Base-by-base conservation (phyloP, 2,113 vertebrate species). In the Odocoileus virginianus region DNA sequence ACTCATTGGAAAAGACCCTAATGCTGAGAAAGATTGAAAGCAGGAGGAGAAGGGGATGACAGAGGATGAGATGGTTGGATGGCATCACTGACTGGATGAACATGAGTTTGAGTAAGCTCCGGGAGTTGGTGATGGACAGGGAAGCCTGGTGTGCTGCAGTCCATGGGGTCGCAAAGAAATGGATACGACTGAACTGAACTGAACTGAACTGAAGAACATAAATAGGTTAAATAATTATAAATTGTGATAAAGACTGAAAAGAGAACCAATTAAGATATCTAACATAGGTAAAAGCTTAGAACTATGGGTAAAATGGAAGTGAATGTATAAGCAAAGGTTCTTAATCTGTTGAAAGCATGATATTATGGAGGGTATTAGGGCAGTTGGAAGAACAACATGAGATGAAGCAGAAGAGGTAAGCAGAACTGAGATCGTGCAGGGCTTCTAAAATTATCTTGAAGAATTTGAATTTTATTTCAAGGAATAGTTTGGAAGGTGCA, bases 401-500 rank as follows among this genome's bases (percentile, higher is more conserved):
- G 16, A 87, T 58, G 30, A 79, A 3, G 30, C 21, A 30, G 19
- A 64, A 64, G 30, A 81, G 13, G 7, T n/a, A 33, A 57, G 3
- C 27, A 84, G 6, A 14, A 43, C 23, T 4, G 47, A 90, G 10
- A 78, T 30, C 2, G 16, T 1, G 7, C 11, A 92, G 4, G 17
- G 3, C 30, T 52, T 50, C 19, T 43, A 55, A 87, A 82, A 36
- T 23, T 50, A 64, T 36, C 21, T 33, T 36, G 47, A 83, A 30
- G 7, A 58, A 87, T 86, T 54, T 43, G 43, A 76, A 78, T 76
- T 83, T 21, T 96, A 94, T n/a, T 89, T 11, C 36, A 52, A 78
- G 55, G 27, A 55, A 74, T 52, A n/a, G 1, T 58, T 58, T 47
- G 5, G 21, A 92, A 10, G 12, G 15, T 81, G 13, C 4, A 61